These are phyloP conservation scores for Danio jaintianensis DNA, from an alignment of 2,797 vertebrate species.

Conservation along the genomic window DNA sequence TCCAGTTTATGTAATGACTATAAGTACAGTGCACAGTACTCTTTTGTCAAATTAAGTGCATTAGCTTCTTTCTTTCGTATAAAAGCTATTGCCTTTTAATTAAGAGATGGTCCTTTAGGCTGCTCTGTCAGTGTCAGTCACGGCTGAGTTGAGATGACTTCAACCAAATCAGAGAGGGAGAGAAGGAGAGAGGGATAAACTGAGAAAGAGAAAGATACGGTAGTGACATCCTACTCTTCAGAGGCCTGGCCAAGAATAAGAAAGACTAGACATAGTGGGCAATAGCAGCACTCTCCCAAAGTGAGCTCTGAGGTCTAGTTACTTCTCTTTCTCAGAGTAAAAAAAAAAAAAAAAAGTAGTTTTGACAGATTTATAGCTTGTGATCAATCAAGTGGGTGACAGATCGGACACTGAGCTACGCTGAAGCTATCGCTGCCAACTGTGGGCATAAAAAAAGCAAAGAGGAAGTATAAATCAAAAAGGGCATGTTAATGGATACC, in stretches of 20 bases:
- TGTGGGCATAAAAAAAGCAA: background rate
- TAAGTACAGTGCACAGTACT: slow-evolving; percentile 16
- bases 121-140: slow-evolving; percentile 77
- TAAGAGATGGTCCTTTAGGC: slow-evolving; percentile 77
- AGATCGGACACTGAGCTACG: background rate
- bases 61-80: slow-evolving; percentile 62
- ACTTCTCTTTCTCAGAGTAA: slow-evolving; percentile 40
- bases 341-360: background rate
- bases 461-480: slow-evolving; percentile 6
- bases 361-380: slow-evolving; percentile 6
- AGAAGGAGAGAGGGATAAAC: slow-evolving; percentile 39
- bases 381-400: background rate
- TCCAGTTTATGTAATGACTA: no score
- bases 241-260: slow-evolving; percentile 48
- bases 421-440: background rate
- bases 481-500: background rate
- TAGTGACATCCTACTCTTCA: slow-evolving; percentile 44
- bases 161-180: slow-evolving; percentile 62
- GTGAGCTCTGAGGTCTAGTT: slow-evolving; percentile 54
- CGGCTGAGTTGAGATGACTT: slow-evolving; percentile 76
- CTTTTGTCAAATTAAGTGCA: slow-evolving; percentile 69
- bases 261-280: slow-evolving; percentile 57
- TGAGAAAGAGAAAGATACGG: slow-evolving; percentile 23
- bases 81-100: slow-evolving; percentile 79
- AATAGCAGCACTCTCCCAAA: slow-evolving; percentile 56